Percentiles rank a stretch among this genome's conserved stretches.
phyloP scores from a whole-genome alignment of 2,797 vertebrate species.

The Uromys caudimaculatus region DNA sequence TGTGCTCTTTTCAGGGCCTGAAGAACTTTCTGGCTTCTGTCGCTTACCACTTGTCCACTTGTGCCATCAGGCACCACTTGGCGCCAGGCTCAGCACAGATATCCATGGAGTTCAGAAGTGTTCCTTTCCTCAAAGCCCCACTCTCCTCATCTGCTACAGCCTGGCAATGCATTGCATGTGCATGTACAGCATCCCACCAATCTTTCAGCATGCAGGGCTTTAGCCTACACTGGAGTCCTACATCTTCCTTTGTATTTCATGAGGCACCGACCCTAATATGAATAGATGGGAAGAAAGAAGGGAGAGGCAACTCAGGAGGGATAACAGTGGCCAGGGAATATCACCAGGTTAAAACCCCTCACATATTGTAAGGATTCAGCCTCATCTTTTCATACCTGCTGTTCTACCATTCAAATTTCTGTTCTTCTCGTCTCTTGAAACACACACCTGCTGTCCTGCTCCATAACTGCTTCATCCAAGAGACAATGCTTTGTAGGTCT shows the following conservation, averaged over 20 bases:
- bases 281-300: neutral
- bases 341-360: neutral
- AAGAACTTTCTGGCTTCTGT: neutral
- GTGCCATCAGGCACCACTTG: neutral
- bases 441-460: fast-evolving
- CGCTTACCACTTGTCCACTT: no score
- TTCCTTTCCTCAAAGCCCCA: neutral
- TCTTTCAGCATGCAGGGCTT: neutral
- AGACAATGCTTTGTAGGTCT: neutral
- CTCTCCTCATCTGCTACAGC: fast-evolving
- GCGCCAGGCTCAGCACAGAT: fast-evolving
- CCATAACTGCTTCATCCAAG: no score
- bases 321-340: no score
- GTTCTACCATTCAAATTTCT: fast-evolving
- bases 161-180: fast-evolving
- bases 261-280: neutral
- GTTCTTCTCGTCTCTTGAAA: no score
- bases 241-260: neutral
- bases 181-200: fast-evolving
- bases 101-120: neutral
- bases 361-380: neutral
- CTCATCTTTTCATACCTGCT: neutral
- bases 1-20: fast-evolving
- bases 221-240: neutral
- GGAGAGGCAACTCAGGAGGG: neutral